Base-by-base conservation (phyloP, 1,140 invertebrate genomes). In the Branchinecta lynchi region DNA sequence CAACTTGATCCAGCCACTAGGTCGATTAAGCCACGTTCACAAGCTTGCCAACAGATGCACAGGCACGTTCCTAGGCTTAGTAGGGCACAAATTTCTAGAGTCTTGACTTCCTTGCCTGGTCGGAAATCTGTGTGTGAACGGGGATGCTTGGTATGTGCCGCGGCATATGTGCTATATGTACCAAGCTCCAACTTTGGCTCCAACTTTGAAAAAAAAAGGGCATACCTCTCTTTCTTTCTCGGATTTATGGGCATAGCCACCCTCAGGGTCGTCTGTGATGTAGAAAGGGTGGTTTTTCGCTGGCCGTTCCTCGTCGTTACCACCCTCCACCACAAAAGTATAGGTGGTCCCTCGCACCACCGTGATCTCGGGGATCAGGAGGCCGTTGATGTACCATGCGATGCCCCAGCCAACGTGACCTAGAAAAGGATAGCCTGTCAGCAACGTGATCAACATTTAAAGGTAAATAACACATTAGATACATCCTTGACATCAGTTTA, bases 281-380 rank as follows among this genome's bases (percentile, higher is more conserved):
- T 96, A 96, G 79, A 97, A 92, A 7, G 93, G 93, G 82, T 97
- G 93, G 77, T 91, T 93, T 72, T 87, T 84, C 10, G 92, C 90
- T 0, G 90, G 86, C 17, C 84, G 80, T 3, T 88, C 83, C 0
- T 88, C 80, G 77, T 96, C 84, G 20, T 84, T 80, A 10, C 93
- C 93, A 3, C 89, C 93, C 79, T 96, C 93, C 0, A 89, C 85
- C 9, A 94, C 86, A 77, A 95, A 95, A 21, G 76, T 77, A 76
- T 97, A 97, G 9, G 86, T 90, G 75, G 86, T 87, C 3, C 92
- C 92, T 51, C 93, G 81, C 0, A 95, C 89, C 3, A 96, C 88
- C 74, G 93, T 89, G 70, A 96, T 87, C 80, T 93, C 93, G 0
- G 93, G 93, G 71, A 95, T 91, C 7, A 97, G 80, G 0, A 96